Evolutionary conservation across 1,140 invertebrate genomes (phyloP).

Genomic region (Ladona fulva): DNA sequence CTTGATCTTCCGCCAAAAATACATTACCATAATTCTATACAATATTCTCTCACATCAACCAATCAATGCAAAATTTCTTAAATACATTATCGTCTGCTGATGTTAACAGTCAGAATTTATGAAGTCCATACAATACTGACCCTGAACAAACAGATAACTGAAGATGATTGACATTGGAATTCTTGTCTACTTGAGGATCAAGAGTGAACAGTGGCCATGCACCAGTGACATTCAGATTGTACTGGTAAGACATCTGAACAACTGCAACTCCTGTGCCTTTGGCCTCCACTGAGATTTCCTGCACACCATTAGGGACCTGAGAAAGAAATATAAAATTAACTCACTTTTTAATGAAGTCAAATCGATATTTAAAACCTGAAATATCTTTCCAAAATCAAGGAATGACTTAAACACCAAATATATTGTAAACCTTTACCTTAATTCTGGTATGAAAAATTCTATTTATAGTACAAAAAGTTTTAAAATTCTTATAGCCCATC

Average conservation of each 20-base stretch:
- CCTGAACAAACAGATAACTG: slow-evolving; percentile 78
- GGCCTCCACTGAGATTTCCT: slow-evolving; percentile 54
- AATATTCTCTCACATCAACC: too few species aligned
- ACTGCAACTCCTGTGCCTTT: slow-evolving; percentile 74
- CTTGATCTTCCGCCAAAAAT: too few species aligned
- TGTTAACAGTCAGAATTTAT: too few species aligned
- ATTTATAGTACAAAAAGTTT: too few species aligned
- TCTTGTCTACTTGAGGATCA: slow-evolving; percentile 79
- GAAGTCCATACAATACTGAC: slow-evolving; percentile 40
- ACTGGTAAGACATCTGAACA: slow-evolving; percentile 71
- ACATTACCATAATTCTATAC: too few species aligned
- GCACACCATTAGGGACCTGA: slow-evolving; percentile 45
- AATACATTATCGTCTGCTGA: too few species aligned
- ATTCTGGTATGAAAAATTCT: too few species aligned
- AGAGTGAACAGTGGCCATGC: slow-evolving; percentile 81
- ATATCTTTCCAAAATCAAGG: too few species aligned
- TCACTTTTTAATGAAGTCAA: neutral
- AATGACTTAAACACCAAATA: too few species aligned
- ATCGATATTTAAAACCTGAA: neutral
- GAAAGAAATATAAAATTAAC: slow-evolving; percentile 16
- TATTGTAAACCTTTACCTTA: too few species aligned
- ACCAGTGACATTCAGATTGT: slow-evolving; percentile 81
- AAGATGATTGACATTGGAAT: slow-evolving; percentile 71
- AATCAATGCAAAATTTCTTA: too few species aligned
- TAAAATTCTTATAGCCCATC: too few species aligned